Base-by-base conservation (phyloP, 2,888 invertebrate genomes). In the Dicranocentrus wangi region DNA sequence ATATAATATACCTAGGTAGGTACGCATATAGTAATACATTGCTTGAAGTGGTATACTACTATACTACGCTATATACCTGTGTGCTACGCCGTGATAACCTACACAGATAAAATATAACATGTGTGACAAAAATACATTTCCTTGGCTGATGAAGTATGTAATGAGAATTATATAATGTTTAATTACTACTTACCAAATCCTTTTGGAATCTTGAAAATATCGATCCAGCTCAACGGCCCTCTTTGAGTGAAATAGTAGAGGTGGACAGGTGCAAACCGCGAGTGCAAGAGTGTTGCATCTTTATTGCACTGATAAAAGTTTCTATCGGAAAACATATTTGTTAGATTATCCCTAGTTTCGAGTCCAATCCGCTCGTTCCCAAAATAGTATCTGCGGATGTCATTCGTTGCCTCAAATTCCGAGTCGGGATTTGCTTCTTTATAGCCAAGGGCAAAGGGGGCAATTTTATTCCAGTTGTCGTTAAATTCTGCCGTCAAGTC, bases 281-380 rank as follows among this genome's bases (percentile, higher is more conserved):
- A 71, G 21, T 81, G 71, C 2, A 81, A 70, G 1, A 82, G 32
- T 5, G 83, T 82, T 2, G 79, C 83, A 15, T 81, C 76, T 51
- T 77, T 72, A 15, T 66, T 82, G 61, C 85, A 85, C 61, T 82
- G 82, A 21, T 77, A 81, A 58, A 84, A 85, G 66, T 84, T 84
- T 13, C 85, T 47, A 61, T 85, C 85, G 0, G 82, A 79, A 55
- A 85, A 82, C 65, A 84, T 55, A 23, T 84, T 79, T 17, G 84
- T 81, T 15, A 85, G 55, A 39, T 85, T 85, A 10, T 83, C 82
- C 42, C 81, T 51, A 0, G 75, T 81, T 42, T 75, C 79, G 7
- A 75, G 28, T 10, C 69, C 66, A 0, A 84, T 63, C 1, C 39
- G 47, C 10, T 80, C 58, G 42, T 78, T 77, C 15, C 82, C 83